Conservation (phyloP, 1,140 invertebrate species). For the Trichonephila inaurata region DNA sequence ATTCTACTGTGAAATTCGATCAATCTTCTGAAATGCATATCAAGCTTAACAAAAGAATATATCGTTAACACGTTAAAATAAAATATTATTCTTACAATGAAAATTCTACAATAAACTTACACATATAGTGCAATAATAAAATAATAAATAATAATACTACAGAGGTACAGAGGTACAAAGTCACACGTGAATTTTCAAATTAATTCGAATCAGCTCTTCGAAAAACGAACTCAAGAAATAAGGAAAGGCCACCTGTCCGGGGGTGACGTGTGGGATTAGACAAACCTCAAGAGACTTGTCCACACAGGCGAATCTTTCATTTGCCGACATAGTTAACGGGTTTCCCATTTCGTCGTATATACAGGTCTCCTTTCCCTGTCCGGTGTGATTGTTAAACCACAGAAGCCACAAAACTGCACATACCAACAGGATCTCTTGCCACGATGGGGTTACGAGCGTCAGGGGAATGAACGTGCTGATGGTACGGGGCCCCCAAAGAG, state of each 20-base stretch:
- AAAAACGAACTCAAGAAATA: not conserved
- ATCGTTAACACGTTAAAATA: no score
- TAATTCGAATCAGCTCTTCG: no score
- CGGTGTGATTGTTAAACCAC: slow-evolving; percentile 56
- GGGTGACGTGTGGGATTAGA: slow-evolving; percentile 22
- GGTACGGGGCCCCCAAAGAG: slow-evolving; percentile 57
- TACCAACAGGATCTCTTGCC: not conserved
- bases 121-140: no score
- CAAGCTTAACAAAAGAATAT: no score
- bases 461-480: slow-evolving; percentile 71
- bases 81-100: no score
- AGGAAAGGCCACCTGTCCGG: slow-evolving; percentile 38
- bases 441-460: slow-evolving; percentile 67
- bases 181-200: no score
- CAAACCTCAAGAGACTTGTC: slow-evolving; percentile 41
- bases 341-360: slow-evolving; percentile 60
- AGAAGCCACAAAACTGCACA: not conserved
- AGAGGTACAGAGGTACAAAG: no score
- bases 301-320: slow-evolving; percentile 58
- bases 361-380: not conserved
- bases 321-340: slow-evolving; percentile 73
- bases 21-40: no score
- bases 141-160: no score
- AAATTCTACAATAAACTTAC: no score
- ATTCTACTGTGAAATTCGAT: no score